A percentile compares a stretch with the other conserved stretches of the same genome.
phyloP scores from a whole-genome alignment of 2,113 vertebrate genomes.

The Periophthalmus modestus region DNA sequence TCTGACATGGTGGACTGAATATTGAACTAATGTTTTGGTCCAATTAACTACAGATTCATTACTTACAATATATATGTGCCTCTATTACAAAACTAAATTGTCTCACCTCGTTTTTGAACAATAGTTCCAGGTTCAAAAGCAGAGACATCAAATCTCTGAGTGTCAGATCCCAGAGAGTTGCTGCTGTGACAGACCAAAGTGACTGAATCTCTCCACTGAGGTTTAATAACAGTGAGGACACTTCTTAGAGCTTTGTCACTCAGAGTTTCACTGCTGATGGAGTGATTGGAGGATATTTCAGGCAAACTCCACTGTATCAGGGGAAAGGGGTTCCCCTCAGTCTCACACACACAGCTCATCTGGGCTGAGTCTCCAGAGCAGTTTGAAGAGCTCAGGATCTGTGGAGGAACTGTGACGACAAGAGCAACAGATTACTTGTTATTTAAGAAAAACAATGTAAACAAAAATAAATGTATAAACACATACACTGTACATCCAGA shows the following conservation, averaged over 20 bases:
- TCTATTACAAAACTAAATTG: too few relatives aligned
- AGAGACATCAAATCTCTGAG: neutral
- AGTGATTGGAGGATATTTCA: conserved; percentile 15
- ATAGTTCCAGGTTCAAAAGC: neutral
- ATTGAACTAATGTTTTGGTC: too few relatives aligned
- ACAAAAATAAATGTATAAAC: neutral
- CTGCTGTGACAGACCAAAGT: too few relatives aligned
- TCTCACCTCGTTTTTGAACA: too few relatives aligned
- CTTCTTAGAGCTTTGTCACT: too few relatives aligned
- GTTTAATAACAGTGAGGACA: too few relatives aligned
- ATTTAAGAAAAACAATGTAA: neutral
- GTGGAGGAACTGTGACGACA: conserved; percentile 16
- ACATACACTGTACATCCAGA: conserved; percentile 14
- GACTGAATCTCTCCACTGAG: too few relatives aligned
- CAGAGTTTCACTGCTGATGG: too few relatives aligned
- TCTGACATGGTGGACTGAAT: too few relatives aligned
- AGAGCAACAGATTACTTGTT: neutral
- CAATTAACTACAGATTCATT: too few relatives aligned
- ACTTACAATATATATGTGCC: too few relatives aligned
- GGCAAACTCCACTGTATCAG: conserved; percentile 30
- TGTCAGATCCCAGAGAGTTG: neutral
- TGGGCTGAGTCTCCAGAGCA: conserved; percentile 14
- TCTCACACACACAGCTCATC: conserved; percentile 41
- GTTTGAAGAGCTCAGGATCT: conserved; percentile 29
- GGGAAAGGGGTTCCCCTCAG: conserved; percentile 36